Percentiles rank a stretch among this genome's conserved stretches.
These are phyloP conservation scores for Galeopsomyia nigrocyanea DNA, from an alignment of 2,888 invertebrate genomes.

Conservation along the genomic window DNA sequence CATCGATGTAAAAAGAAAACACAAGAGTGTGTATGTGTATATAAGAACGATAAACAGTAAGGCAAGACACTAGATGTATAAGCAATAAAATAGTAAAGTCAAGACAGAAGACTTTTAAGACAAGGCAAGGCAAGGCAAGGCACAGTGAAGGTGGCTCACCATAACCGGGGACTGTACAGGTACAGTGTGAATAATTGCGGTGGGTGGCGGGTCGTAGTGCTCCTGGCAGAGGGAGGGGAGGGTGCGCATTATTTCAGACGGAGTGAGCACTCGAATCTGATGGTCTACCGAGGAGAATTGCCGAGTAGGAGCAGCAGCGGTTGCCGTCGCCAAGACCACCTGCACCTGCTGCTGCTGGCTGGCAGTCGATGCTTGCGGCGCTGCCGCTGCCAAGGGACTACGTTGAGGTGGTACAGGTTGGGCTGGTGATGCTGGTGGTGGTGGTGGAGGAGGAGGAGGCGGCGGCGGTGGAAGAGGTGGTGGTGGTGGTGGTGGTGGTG, in stretches of 20 bases:
- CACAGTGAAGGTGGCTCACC: slow-evolving; percentile 69
- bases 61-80: slow-evolving; percentile 19
- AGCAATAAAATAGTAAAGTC: slow-evolving; percentile 52
- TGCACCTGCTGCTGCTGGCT: slow-evolving; percentile 54
- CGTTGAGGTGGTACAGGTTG: slow-evolving; percentile 48
- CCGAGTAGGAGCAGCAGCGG: slow-evolving; percentile 70
- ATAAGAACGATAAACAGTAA: slow-evolving; percentile 16
- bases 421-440: slow-evolving; percentile 58
- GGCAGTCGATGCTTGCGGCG: slow-evolving; percentile 45
- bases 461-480: slow-evolving; percentile 53
- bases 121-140: slow-evolving; percentile 51
- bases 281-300: slow-evolving; percentile 76
- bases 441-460: slow-evolving; percentile 55
- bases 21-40: slow-evolving; percentile 16
- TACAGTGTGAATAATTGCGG: slow-evolving; percentile 70
- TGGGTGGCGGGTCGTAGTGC: slow-evolving; percentile 75
- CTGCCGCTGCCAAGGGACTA: slow-evolving; percentile 35
- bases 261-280: slow-evolving; percentile 89
- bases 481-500: slow-evolving; percentile 50
- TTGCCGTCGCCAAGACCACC: slow-evolving; percentile 65
- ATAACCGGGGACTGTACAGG: slow-evolving; percentile 69
- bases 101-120: slow-evolving; percentile 51
- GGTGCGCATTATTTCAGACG: slow-evolving; percentile 92
- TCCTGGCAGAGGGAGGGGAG: slow-evolving; percentile 86
- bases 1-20: neutral